Conservation (phyloP, 2,113 vertebrate genomes). For the Pollimyrus isidori region DNA sequence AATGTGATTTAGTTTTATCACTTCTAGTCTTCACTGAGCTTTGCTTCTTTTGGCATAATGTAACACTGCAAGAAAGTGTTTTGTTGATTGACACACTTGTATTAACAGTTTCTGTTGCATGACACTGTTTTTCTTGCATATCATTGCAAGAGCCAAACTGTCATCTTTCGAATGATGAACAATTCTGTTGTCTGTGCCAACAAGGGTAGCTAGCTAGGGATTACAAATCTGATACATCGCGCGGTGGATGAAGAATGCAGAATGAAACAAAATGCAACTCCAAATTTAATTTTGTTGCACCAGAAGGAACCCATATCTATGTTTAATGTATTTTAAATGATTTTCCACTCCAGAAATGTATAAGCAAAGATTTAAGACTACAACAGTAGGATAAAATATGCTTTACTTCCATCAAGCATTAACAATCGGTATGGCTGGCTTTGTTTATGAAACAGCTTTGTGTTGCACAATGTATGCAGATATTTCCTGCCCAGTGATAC, state of each 20-base stretch:
- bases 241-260: slow-evolving; percentile 1
- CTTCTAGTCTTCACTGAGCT: not conserved
- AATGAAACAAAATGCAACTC: not conserved
- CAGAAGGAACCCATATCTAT: not conserved
- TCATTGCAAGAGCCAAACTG: not conserved
- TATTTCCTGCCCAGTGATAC: not conserved
- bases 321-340: not conserved
- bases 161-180: slow-evolving; percentile 2
- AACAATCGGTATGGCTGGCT: not conserved
- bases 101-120: slow-evolving; percentile 3
- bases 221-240: not conserved
- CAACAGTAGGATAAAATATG: not conserved
- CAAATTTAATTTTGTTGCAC: not conserved
- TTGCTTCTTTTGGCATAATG: not conserved
- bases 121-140: not conserved
- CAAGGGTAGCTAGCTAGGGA: not conserved
- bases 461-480: not conserved
- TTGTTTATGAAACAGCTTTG: slow-evolving; percentile 1
- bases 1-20: not conserved
- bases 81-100: not conserved
- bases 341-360: no score
- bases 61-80: not conserved
- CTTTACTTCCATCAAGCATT: not conserved
- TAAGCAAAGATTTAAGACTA: not conserved
- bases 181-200: not conserved